Evolutionary conservation across 1,140 invertebrate genomes (phyloP).

Genomic region (Lucilia sericata): DNA sequence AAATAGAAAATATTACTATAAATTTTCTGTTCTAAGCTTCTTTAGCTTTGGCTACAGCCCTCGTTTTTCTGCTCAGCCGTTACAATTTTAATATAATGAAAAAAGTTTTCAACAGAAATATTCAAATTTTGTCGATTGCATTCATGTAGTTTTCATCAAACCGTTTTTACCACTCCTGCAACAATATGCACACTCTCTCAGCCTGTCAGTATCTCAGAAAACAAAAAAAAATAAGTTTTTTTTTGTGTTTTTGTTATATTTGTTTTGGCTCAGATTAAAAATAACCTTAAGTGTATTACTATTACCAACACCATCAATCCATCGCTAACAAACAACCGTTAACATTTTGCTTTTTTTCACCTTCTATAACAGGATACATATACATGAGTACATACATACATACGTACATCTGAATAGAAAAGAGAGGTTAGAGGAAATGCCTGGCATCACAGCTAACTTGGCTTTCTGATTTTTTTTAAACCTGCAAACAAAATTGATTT

Average conservation of each 20-base stretch:
- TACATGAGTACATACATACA: too few relatives aligned
- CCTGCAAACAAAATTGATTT: not conserved
- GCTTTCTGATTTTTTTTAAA: not conserved
- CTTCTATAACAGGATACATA: not conserved
- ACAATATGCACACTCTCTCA: too few relatives aligned
- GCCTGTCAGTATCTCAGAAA: not conserved
- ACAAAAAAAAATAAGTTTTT: not conserved
- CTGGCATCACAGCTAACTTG: not conserved
- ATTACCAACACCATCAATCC: not conserved
- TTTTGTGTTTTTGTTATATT: not conserved
- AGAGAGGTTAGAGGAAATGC: not conserved
- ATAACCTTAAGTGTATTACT: conserved; percentile 31
- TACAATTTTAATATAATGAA: conserved; percentile 27
- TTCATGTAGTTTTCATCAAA: not conserved
- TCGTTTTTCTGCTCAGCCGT: not conserved
- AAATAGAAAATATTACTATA: too few relatives aligned
- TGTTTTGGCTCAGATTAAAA: conserved; percentile 16
- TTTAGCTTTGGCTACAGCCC: too few relatives aligned
- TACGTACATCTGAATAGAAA: not conserved
- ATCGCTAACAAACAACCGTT: not conserved
- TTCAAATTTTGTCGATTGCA: not conserved
- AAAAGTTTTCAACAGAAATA: conserved; percentile 27
- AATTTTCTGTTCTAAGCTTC: too few relatives aligned
- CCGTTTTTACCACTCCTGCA: too few relatives aligned
- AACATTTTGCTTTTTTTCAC: not conserved